Evolutionary conservation across 2,113 vertebrate species (phyloP), one percentile per base, ranked within the genome.

Genomic region (Ictalurus furcatus): DNA sequence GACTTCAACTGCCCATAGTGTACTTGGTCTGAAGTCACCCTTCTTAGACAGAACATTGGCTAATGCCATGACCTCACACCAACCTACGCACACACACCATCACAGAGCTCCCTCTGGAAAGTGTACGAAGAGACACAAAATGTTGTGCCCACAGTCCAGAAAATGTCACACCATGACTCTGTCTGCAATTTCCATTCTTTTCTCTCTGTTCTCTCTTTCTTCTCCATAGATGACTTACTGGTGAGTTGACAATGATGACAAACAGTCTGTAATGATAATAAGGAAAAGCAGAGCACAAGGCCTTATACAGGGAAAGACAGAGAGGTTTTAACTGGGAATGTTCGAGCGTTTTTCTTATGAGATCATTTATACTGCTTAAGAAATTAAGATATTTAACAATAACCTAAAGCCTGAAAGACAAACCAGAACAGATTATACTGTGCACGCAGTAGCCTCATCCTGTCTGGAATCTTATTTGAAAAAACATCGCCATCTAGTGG

Each of bases 1-100:
- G 59, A 80, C 54, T 40, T 78, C 56, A 88, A 84, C 65, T 89
- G 84, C 88, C 85, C 85, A 89, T 78, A 81, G 78, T 83, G 44
- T 87, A 86, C 76, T 89, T 85, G 83, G 37, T 89, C 71, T 89
- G 88, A 91, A 83, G 80, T 85, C 86, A 85, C 73, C 58, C 54
- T 37, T 88, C 21, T 54, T 52, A 84, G 54, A 88, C 87, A 84
- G 78, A 84, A 48, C 30, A 86, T 52, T 48, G 61, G 86, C 90
- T 83, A 82, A 91, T 87, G 84, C 82, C 71, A 89, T 91, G 90
- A 89, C 86, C 90, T 91, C 86, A 89, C 76, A 74, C 65, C 88
- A 74, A 81, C 90, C 88, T 91, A 91, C 90, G 67, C 58, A 87
- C 87, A 79, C 58, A 88, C 69, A 88, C 69, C 19, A 56, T 44